Evolutionary conservation across 2,888 invertebrate species (phyloP).

Genomic region (Trissolcus japonicus): DNA sequence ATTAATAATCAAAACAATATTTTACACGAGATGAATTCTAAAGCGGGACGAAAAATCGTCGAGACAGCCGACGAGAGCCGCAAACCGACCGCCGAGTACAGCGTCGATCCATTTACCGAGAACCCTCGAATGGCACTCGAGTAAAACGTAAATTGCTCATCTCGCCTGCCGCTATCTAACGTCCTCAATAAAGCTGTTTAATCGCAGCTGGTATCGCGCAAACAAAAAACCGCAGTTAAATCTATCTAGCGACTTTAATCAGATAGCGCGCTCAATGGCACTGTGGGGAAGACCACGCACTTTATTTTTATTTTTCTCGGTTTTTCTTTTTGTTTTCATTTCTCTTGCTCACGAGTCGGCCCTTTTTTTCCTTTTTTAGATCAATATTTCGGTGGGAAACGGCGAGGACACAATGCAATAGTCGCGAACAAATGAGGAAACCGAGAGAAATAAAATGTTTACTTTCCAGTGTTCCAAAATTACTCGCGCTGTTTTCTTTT

Average conservation of each 20-base stretch:
- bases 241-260: slow-evolving; percentile 40
- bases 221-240: slow-evolving; percentile 45
- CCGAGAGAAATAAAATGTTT: too few relatives aligned
- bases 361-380: too few relatives aligned
- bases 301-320: slow-evolving; percentile 3
- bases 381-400: too few relatives aligned
- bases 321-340: not conserved
- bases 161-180: slow-evolving; percentile 38
- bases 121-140: slow-evolving; percentile 30
- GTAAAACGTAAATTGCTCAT: slow-evolving; percentile 46
- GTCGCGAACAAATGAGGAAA: too few relatives aligned
- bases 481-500: too few relatives aligned
- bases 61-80: not conserved
- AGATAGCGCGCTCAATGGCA: slow-evolving; percentile 14
- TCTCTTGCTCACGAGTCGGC: too few relatives aligned
- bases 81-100: not conserved
- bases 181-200: slow-evolving; percentile 47
- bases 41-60: slow-evolving; percentile 38
- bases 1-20: slow-evolving; percentile 57
- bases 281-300: slow-evolving; percentile 10
- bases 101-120: slow-evolving; percentile 29
- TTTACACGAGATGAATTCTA: slow-evolving; percentile 53
- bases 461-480: too few relatives aligned
- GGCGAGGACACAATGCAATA: too few relatives aligned
- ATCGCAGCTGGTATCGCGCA: slow-evolving; percentile 50